phyloP scores from a whole-genome alignment of 2,888 invertebrate genomes.

The Cryptocephalus primarius region DNA sequence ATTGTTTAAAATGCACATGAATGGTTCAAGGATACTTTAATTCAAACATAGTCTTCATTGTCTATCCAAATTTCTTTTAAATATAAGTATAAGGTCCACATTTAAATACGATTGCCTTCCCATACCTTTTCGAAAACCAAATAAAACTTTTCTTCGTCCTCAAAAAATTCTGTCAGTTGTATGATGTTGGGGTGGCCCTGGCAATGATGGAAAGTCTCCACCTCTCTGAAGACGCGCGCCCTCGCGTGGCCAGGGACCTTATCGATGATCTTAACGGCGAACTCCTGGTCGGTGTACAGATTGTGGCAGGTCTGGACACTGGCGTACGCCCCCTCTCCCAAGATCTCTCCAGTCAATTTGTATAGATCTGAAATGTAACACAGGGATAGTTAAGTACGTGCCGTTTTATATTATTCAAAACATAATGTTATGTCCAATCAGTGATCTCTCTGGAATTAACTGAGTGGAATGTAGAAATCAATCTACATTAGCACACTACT shows the following conservation, averaged over 20 bases:
- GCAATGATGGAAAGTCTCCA: constrained; percentile 98
- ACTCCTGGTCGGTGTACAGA: constrained; percentile 84
- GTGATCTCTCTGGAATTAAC: too few species aligned
- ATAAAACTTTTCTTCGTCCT: constrained; percentile 94
- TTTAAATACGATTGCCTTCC: too few species aligned
- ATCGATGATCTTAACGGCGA: constrained; percentile 95
- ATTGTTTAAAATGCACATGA: too few species aligned
- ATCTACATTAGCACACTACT: too few species aligned
- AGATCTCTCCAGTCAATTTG: constrained; percentile 86
- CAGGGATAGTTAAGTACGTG: too few species aligned
- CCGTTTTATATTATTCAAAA: too few species aligned
- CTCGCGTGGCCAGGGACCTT: constrained; percentile 92
- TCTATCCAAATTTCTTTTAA: too few species aligned
- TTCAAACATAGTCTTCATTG: too few species aligned
- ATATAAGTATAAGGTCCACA: too few species aligned
- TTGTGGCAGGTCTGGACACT: constrained; percentile 90
- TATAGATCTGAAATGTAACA: constrained; percentile 68
- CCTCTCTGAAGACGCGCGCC: constrained; percentile 92
- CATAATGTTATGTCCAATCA: too few species aligned
- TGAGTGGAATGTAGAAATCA: too few species aligned
- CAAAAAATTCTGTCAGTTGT: constrained; percentile 94
- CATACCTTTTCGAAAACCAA: constrained; percentile 91
- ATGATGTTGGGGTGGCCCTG: constrained; percentile 96
- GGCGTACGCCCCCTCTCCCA: constrained; percentile 95
- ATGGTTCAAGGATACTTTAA: too few species aligned